Evolutionary conservation across 2,888 invertebrate species (phyloP).

Genomic region (Sipunculus nudus): DNA sequence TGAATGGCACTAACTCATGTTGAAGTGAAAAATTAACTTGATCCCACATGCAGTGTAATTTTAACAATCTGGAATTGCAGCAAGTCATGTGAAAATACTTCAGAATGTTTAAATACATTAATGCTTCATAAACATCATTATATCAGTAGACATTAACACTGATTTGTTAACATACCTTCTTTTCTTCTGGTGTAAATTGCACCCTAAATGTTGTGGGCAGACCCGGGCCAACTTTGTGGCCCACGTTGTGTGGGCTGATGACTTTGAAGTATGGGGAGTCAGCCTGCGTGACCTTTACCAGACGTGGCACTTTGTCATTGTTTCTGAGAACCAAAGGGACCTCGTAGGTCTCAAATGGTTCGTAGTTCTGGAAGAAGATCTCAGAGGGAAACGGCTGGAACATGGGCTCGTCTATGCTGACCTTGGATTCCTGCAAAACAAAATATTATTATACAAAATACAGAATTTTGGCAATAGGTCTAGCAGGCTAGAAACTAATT

Average conservation of each 20-base stretch:
- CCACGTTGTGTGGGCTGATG: slow-evolving; percentile 62
- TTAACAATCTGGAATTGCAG: too few species aligned
- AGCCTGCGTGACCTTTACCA: slow-evolving; percentile 64
- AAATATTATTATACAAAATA: slow-evolving; percentile 9
- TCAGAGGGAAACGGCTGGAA: slow-evolving; percentile 67
- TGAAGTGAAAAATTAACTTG: too few species aligned
- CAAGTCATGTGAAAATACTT: too few species aligned
- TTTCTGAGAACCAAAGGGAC: slow-evolving; percentile 64
- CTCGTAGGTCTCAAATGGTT: slow-evolving; percentile 64
- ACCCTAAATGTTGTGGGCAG: slow-evolving; percentile 74
- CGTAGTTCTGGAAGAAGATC: slow-evolving; percentile 65
- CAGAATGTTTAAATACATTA: too few species aligned
- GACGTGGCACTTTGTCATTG: slow-evolving; percentile 66
- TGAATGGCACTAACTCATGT: too few species aligned
- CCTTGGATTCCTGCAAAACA: slow-evolving; percentile 57
- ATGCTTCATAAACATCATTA: too few species aligned
- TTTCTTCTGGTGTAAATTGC: slow-evolving; percentile 72
- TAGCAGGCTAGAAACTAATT: background rate
- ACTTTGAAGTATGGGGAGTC: slow-evolving; percentile 67
- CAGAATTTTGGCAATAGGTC: background rate
- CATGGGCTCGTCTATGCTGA: slow-evolving; percentile 65
- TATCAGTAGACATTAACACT: too few species aligned
- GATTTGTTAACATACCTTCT: slow-evolving; percentile 50
- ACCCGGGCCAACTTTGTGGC: slow-evolving; percentile 76
- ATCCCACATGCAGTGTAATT: too few species aligned